phyloP scores from a whole-genome alignment of 2,113 vertebrate genomes.

The Cephalopterus ornatus region DNA sequence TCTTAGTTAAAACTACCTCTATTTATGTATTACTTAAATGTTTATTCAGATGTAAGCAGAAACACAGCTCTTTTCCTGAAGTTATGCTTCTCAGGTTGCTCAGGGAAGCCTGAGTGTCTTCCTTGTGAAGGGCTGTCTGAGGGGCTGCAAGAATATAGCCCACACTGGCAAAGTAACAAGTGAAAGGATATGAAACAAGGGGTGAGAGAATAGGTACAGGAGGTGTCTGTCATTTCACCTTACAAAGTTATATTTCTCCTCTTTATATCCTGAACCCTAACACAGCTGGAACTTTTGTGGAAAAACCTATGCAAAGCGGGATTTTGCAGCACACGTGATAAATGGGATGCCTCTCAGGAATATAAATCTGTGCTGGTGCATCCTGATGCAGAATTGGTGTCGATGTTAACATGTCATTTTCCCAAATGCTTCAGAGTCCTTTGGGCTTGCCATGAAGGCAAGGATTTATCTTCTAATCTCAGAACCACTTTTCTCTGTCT shows the following conservation, averaged over 20 bases:
- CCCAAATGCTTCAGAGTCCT: constrained; percentile 23
- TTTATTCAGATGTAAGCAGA: neutral
- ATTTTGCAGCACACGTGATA: neutral
- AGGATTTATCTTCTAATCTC: constrained; percentile 57
- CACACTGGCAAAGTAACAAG: neutral
- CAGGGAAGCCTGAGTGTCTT: neutral
- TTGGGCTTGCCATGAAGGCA: constrained; percentile 11
- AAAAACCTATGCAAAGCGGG: constrained; percentile 7
- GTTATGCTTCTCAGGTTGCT: neutral
- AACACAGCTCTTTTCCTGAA: neutral
- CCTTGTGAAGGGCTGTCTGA: neutral
- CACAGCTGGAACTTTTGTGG: neutral
- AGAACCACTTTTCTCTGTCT: constrained; percentile 40
- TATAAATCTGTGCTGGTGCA: constrained; percentile 31
- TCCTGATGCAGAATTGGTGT: constrained; percentile 7
- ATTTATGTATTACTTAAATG: neutral
- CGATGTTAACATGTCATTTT: constrained; percentile 12
- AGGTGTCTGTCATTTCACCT: neutral
- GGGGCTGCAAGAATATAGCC: neutral
- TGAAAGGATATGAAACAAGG: neutral
- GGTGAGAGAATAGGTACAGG: neutral
- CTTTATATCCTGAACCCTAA: neutral
- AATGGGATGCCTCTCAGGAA: constrained; percentile 9
- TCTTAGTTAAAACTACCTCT: neutral
- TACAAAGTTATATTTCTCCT: neutral